Percentiles rank a stretch among this genome's conserved stretches.
Conservation (phyloP, 2,113 vertebrate species). For the Blennius ocellaris region DNA sequence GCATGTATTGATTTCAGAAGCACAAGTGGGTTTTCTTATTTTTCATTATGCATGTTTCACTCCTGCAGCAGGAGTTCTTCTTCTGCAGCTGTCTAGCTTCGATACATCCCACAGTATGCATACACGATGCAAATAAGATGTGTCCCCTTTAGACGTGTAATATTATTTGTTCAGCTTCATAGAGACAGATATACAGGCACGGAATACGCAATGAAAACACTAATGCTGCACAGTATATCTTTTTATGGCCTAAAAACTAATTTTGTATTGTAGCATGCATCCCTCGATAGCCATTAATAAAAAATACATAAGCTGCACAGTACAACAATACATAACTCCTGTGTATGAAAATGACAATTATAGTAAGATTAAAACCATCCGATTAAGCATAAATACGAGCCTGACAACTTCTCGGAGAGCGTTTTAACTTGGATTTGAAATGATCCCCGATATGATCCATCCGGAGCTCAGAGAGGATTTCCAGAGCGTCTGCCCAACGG, state of each 20-base stretch:
- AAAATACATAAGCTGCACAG: neutral
- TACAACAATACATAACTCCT: neutral
- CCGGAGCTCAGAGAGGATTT: conserved; percentile 11
- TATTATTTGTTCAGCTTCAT: conserved; percentile 23
- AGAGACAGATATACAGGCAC: neutral
- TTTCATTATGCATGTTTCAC: neutral
- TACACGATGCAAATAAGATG: conserved; percentile 14
- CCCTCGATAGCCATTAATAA: neutral
- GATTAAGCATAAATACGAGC: neutral
- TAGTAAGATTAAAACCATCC: neutral
- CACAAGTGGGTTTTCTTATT: conserved; percentile 24
- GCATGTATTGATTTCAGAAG: conserved; percentile 25
- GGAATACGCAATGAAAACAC: neutral
- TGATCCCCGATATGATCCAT: conserved; percentile 6
- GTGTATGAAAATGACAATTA: conserved; percentile 7
- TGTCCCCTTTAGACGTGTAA: neutral
- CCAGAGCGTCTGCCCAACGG: conserved; percentile 2
- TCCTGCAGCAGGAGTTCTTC: conserved; percentile 24
- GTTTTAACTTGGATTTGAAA: conserved; percentile 9
- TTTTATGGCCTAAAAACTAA: neutral
- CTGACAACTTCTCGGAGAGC: neutral
- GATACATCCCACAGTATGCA: conserved; percentile 9
- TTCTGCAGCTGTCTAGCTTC: neutral
- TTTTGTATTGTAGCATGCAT: neutral
- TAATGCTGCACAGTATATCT: neutral